Evolutionary conservation across 2,113 vertebrate species (phyloP).

Genomic region (Chaenocephalus aceratus): DNA sequence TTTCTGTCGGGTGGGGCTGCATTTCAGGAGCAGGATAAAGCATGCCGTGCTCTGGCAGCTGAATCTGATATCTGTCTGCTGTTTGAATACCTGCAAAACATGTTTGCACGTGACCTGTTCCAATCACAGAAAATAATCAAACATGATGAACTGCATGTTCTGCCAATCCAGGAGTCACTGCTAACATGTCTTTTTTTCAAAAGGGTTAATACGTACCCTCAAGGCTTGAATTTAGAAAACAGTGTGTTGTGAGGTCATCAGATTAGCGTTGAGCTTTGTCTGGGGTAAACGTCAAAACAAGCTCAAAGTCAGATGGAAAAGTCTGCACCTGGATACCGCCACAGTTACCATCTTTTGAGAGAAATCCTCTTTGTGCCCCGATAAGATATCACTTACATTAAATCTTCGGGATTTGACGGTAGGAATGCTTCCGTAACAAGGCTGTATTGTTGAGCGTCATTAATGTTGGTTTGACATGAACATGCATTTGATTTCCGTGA

Average conservation of each 20-base stretch:
- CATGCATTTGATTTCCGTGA: slow-evolving; percentile 14
- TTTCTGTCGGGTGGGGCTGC: slow-evolving; percentile 53
- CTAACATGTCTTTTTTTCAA: background rate
- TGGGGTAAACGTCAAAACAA: slow-evolving; percentile 34
- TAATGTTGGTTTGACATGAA: slow-evolving; percentile 28
- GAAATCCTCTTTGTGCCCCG: background rate
- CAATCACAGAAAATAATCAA: slow-evolving; percentile 1
- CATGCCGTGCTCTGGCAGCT: slow-evolving; percentile 46
- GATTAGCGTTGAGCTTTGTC: background rate
- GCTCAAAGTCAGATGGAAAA: background rate
- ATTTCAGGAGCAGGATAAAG: slow-evolving; percentile 58
- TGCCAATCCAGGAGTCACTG: background rate
- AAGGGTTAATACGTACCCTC: background rate
- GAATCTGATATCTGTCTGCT: slow-evolving; percentile 51
- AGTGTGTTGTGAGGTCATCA: background rate
- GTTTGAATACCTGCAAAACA: slow-evolving; percentile 39
- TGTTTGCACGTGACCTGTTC: slow-evolving; percentile 14
- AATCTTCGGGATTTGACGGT: background rate
- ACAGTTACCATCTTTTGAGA: slow-evolving; percentile 8
- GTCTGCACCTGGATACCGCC: background rate
- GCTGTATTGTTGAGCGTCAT: background rate
- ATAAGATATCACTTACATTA: background rate
- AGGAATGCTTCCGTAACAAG: slow-evolving; percentile 6
- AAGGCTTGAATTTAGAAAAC: slow-evolving; percentile 6
- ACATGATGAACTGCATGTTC: background rate